Conservation (phyloP, 2,888 invertebrate species). For the Lithophane semibrunnea region DNA sequence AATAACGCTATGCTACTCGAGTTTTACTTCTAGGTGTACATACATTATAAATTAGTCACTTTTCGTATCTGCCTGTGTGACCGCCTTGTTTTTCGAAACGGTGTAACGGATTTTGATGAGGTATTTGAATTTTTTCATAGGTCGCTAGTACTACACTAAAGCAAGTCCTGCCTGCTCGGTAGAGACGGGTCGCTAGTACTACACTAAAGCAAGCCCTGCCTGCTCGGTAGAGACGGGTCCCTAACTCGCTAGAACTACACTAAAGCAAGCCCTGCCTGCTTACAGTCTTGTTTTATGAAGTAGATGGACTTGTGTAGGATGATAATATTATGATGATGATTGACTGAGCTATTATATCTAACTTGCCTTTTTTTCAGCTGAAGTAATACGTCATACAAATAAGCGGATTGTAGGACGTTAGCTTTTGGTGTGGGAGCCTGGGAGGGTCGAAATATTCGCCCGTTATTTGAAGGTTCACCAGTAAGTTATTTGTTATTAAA, state of each 20-base stretch:
- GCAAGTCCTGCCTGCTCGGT: too few species aligned
- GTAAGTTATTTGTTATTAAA: background rate
- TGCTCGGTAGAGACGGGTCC: too few species aligned
- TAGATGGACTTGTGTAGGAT: background rate
- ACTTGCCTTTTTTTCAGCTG: background rate
- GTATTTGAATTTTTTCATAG: background rate
- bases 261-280: too few species aligned
- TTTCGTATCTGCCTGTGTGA: background rate
- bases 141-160: too few species aligned
- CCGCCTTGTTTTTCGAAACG: background rate
- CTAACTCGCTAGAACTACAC: too few species aligned
- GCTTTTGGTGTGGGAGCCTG: background rate
- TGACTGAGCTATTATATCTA: background rate
- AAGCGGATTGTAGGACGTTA: slow-evolving; percentile 38
- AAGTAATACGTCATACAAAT: background rate
- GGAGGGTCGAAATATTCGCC: background rate
- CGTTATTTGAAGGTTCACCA: background rate
- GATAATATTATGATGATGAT: background rate
- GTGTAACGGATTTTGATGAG: background rate
- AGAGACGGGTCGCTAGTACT: too few species aligned
- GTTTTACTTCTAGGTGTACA: background rate
- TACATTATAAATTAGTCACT: background rate
- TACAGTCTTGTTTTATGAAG: background rate
- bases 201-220: too few species aligned
- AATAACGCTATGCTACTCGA: background rate